Evolutionary conservation across 2,113 vertebrate species (phyloP), one percentile per base, ranked within the genome.

Genomic region (Theristicus caerulescens): DNA sequence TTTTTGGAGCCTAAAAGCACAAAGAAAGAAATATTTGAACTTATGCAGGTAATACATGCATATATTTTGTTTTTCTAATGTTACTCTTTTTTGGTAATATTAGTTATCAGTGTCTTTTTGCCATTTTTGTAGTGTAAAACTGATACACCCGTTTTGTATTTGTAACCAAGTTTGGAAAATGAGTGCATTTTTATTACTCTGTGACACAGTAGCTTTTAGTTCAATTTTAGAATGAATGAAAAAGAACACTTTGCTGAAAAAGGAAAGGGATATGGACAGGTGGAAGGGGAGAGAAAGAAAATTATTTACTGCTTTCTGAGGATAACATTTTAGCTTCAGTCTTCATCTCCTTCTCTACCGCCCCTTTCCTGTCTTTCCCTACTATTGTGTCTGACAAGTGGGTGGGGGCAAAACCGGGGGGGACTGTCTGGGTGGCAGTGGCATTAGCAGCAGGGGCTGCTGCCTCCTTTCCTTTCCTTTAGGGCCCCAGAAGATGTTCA

Each of bases 21-120:
- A 98, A 99, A 99, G 98, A 99, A 99, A 96, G 99, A 99, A 98
- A 99, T 99, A 98, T 99, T 99, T 98, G 99, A 99, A 98, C 99
- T 99, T 96, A 99, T 99, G 99, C 99, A 99, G 99, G 99, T 99
- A 98, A 98, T 72, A 91, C 18, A 64, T 61, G 40, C 21, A 9
- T 94, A 9, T 61, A 16, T 89, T 78, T 88, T 76, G 46, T 38
- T 95, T 95, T 77, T 67, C 7, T 67, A n/a, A 82, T 32, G 25
- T 82, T 61, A 42, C 11, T 52, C 79, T 74, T 86, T 66, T 55
- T 59, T 36, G 8, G 19, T 58, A 57, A 7, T 80, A 59, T 14
- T 86, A 76, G 25, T 82, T 93, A 58, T 13, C 46, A 29, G 2
- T 62, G n/a, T 40, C 29, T n/a, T 65, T 72, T 70, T 69, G 24